These are phyloP conservation scores for Rhopalosiphum maidis DNA, from an alignment of 1,140 invertebrate genomes.

Conservation along the genomic window DNA sequence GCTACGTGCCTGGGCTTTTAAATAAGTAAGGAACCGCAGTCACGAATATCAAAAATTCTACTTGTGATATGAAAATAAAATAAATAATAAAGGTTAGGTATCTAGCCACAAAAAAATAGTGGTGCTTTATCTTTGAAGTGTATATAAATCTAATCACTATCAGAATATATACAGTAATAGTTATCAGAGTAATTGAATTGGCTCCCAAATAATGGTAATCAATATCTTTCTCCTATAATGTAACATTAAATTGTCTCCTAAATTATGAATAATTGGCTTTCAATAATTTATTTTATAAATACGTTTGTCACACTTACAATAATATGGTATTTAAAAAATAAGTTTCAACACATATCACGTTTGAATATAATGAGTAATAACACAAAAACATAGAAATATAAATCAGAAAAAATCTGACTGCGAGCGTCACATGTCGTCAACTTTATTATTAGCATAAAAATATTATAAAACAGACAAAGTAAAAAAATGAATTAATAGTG, in stretches of 20 bases:
- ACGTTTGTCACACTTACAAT: too few species aligned
- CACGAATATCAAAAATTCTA: background rate
- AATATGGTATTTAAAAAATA: too few species aligned
- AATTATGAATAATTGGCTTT: too few species aligned
- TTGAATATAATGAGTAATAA: too few species aligned
- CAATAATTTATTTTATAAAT: too few species aligned
- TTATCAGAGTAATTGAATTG: background rate
- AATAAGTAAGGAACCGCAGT: background rate
- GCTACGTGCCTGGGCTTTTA: background rate
- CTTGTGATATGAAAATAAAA: slow-evolving; percentile 18
- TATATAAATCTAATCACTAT: slow-evolving; percentile 2
- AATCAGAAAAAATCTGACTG: too few species aligned
- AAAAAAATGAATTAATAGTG: background rate
- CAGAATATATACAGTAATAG: background rate
- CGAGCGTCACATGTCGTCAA: too few species aligned
- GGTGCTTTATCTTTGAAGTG: background rate
- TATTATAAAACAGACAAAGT: too few species aligned
- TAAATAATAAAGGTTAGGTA: slow-evolving; percentile 1
- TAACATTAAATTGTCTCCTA: background rate
- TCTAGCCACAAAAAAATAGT: background rate
- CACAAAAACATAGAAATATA: too few species aligned
- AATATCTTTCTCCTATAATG: background rate
- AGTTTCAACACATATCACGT: too few species aligned
- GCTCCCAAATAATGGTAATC: background rate
- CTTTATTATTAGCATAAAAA: too few species aligned